Evolutionary conservation across 2,113 vertebrate genomes (phyloP).

Genomic region (Microcebus ravelobensis): DNA sequence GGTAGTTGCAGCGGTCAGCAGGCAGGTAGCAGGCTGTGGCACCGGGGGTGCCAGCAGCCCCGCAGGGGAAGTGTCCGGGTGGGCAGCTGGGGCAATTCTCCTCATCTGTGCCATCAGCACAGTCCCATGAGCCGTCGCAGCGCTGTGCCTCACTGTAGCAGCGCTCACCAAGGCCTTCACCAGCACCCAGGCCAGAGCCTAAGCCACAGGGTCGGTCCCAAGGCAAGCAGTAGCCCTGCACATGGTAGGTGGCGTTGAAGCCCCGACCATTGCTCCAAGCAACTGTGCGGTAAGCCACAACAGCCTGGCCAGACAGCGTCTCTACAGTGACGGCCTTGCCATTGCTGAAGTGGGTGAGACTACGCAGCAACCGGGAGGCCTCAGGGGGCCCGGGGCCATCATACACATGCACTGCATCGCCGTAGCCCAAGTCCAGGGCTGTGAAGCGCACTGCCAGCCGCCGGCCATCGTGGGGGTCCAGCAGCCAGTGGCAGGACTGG

Average conservation of each 20-base stretch:
- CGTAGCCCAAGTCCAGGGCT: constrained; percentile 84
- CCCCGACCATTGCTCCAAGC: constrained; percentile 82
- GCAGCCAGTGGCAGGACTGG: constrained; percentile 88
- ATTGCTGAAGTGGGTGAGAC: constrained; percentile 89
- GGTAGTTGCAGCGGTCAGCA: constrained; percentile 93
- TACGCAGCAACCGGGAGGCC: constrained; percentile 65
- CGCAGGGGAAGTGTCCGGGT: constrained; percentile 87
- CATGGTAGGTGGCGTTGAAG: constrained; percentile 93
- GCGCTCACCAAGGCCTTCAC: constrained; percentile 85
- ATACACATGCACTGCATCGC: constrained; percentile 87
- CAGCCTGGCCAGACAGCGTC: constrained; percentile 88
- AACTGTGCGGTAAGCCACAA: constrained; percentile 84
- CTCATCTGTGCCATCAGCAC: constrained; percentile 90
- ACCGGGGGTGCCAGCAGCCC: constrained; percentile 40
- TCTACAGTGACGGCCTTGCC: constrained; percentile 89
- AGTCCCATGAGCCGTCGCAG: constrained; percentile 93
- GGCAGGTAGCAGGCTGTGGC: constrained; percentile 87
- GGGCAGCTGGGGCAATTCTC: constrained; percentile 88
- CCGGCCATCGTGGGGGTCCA: constrained; percentile 91
- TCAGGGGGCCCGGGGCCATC: constrained; percentile 67
- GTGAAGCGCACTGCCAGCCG: constrained; percentile 90
- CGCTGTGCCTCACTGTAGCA: constrained; percentile 83
- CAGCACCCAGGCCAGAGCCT: constrained; percentile 82
- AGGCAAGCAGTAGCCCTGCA: constrained; percentile 91
- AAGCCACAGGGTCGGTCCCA: constrained; percentile 91